phyloP scores from a whole-genome alignment of 2,888 invertebrate genomes.

The Atherix ibis region DNA sequence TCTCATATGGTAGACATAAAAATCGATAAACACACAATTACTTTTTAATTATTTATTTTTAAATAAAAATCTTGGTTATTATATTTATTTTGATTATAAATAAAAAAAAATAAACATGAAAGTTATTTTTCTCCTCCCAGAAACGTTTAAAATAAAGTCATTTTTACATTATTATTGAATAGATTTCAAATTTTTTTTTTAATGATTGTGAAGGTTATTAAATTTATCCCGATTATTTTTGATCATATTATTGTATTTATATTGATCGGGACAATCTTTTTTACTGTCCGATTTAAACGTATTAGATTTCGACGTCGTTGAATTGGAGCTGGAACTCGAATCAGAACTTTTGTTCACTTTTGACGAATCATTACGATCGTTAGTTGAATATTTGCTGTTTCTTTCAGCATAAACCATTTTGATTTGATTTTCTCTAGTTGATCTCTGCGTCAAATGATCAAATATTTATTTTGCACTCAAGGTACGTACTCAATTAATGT shows the following conservation, averaged over 20 bases:
- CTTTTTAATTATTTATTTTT: no score
- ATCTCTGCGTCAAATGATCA: no score
- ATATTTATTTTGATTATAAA: no score
- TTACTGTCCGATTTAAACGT: conserved; percentile 4
- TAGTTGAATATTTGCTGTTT: conserved; percentile 4
- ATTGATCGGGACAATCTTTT: conserved; percentile 9
- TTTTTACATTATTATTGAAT: no score
- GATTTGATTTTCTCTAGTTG: neutral
- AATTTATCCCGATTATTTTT: conserved; percentile 26
- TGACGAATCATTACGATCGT: conserved; percentile 4
- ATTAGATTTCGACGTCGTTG: neutral
- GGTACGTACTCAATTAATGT: conserved; percentile 76
- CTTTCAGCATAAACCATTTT: conserved; percentile 24
- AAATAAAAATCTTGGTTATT: no score
- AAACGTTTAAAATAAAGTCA: no score
- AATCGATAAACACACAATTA: no score
- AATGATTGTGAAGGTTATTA: conserved; percentile 26
- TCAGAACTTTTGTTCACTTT: no score
- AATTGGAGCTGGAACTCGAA: conserved; percentile 12
- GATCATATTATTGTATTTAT: conserved; percentile 27
- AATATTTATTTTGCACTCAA: conserved; percentile 34
- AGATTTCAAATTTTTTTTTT: no score
- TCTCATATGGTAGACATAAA: no score
- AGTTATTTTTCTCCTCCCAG: no score
- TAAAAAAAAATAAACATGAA: no score